A percentile compares a stretch with the other conserved stretches of the same genome.
Evolutionary conservation across 2,888 invertebrate genomes (phyloP).

Genomic region (Seira sanloemensis): DNA sequence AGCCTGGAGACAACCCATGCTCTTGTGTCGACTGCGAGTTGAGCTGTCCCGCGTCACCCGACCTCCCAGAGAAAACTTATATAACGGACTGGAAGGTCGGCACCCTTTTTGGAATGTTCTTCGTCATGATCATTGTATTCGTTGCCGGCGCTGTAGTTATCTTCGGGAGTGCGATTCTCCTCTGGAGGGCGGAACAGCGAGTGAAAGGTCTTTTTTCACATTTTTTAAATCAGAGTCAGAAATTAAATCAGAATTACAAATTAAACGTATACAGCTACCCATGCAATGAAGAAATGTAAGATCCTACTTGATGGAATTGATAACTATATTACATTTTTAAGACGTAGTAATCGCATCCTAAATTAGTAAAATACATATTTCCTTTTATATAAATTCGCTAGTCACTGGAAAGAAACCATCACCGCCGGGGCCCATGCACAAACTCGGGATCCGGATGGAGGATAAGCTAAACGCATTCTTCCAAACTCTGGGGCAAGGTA

Average conservation of each 20-base stretch:
- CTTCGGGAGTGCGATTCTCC: constrained; percentile 19
- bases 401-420: background rate
- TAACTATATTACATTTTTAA: no score
- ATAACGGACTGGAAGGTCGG: constrained; percentile 83
- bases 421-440: constrained; percentile 36
- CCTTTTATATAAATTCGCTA: no score
- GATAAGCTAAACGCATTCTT: constrained; percentile 48
- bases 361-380: no score
- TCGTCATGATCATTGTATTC: constrained; percentile 81
- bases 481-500: constrained; percentile 41
- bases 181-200: constrained; percentile 11
- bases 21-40: constrained; percentile 91
- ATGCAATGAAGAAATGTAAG: no score
- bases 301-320: no score
- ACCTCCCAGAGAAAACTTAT: constrained; percentile 81
- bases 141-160: constrained; percentile 74
- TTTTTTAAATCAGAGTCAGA: no score
- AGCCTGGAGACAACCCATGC: constrained; percentile 82
- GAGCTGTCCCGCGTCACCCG: constrained; percentile 84
- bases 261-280: no score
- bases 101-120: constrained; percentile 78
- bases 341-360: no score
- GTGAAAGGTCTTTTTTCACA: no score
- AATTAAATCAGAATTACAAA: no score
- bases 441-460: constrained; percentile 50